Evolutionary conservation across 2,113 vertebrate genomes (phyloP), one percentile per base, ranked within the genome.

Genomic region (Mugil cephalus): DNA sequence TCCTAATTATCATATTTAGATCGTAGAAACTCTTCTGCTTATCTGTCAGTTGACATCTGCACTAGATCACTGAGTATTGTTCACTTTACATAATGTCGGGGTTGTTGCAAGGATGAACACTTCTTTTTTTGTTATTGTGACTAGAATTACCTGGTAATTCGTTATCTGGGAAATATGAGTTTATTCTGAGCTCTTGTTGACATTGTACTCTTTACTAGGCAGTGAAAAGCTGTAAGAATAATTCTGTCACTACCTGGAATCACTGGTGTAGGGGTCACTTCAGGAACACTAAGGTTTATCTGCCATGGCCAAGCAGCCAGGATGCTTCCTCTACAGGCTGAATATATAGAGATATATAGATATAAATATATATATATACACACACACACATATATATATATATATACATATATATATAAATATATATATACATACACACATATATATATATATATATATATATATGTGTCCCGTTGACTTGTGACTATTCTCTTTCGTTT

Each of bases 321-420:
- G 24, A 30, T 30, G 12, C 65, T 60, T 65, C 69, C 64, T 74
- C 58, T 74, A 42, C 79, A 65, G 66, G 61, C 12, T 59, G 24
- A 1, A 18, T 34, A 35, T 12, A 5, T 30, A 30, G 2, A 30
- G 2, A 30, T 5, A 30, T 30, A 30, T 30, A 30, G 2, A 3
- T 30, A 30, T n/a, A n/a, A n/a, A n/a, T n/a, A n/a, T n/a, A n/a
- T n/a, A n/a, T n/a, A n/a, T n/a, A n/a, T n/a, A n/a, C n/a, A n/a
- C n/a, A n/a, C n/a, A n/a, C n/a, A n/a, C n/a, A n/a, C n/a, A n/a
- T n/a, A n/a, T n/a, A n/a, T 15, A 65, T 40, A 30, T 30, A 5
- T 30, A 30, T 30, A 30, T 30, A 30, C 24, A 30, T 30, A 30
- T 30, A 30, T 30, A 3, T 30, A 30, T n/a, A n/a, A n/a, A n/a